Conservation (phyloP, 2,888 invertebrate genomes). For the Drosophila kambysellisi region DNA sequence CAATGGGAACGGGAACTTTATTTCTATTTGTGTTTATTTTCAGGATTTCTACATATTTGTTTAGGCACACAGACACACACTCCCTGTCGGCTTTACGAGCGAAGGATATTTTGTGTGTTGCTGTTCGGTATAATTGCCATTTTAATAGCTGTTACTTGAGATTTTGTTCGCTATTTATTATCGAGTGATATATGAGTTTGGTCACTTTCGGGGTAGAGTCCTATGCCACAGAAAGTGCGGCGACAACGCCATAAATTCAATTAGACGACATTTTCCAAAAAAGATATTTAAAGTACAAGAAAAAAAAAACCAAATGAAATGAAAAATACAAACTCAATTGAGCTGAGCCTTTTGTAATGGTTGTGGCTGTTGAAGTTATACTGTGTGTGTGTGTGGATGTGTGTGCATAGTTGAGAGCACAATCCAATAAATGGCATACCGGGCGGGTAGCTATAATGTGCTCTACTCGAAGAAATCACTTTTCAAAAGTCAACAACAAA, state of each 20-base stretch:
- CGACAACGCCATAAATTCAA: slow-evolving; percentile 39
- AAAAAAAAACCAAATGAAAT: neutral
- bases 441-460: slow-evolving; percentile 74
- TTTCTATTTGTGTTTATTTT: slow-evolving; percentile 45
- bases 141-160: slow-evolving; percentile 62
- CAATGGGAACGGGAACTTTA: slow-evolving; percentile 26
- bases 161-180: slow-evolving; percentile 32
- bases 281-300: slow-evolving; percentile 19
- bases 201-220: slow-evolving; percentile 17
- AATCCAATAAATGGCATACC: slow-evolving; percentile 78
- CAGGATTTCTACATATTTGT: slow-evolving; percentile 70
- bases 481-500: slow-evolving; percentile 78
- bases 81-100: slow-evolving; percentile 46
- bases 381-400: slow-evolving; percentile 7
- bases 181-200: slow-evolving; percentile 3
- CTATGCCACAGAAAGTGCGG: slow-evolving; percentile 3
- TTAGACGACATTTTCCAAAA: slow-evolving; percentile 48
- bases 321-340: slow-evolving; percentile 55
- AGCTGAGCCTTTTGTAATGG: slow-evolving; percentile 35
- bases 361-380: slow-evolving; percentile 19
- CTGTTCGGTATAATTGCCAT: slow-evolving; percentile 65
- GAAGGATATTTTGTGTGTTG: slow-evolving; percentile 22
- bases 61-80: slow-evolving; percentile 61
- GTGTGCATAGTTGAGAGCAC: slow-evolving; percentile 42
- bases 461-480: slow-evolving; percentile 78